Base-by-base conservation (phyloP, 2,797 vertebrate genomes). In the Rhinogobio ventralis region DNA sequence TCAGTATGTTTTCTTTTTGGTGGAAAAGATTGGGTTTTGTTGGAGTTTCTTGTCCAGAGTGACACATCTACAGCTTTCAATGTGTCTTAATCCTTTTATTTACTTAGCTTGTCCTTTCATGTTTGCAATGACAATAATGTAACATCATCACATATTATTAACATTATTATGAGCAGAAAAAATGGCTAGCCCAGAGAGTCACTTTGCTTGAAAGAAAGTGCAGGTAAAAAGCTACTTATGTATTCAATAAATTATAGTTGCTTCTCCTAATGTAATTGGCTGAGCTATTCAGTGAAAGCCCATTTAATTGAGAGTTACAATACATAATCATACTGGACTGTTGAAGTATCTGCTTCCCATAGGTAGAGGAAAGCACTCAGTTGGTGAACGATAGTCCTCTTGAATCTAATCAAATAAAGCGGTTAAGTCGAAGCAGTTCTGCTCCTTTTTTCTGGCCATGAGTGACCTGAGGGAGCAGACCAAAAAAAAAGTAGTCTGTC, bases 281-380 rank as follows among this genome's bases (percentile, higher is more conserved):
- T 55, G 45, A 55, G 67, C 74, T 81, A 60, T 85, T 75, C 57
- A 55, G 25, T 76, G 39, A 55, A 73, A 62, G 74, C 79, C 85
- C 46, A 49, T 87, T 75, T 67, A 78, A 74, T 33, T 86, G 83
- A 74, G 66, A 83, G 79, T 68, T 67, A 64, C 55, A 84, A 53
- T 55, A 71, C 45, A 82, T 83, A 88, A 84, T 87, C 75, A 77
- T 49, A 62, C 45, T 66, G 45, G 87, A 77, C 45, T 64, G 68
- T 79, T 75, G 64, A 84, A 86, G 84, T 82, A 66, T 82, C 49
- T 80, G 72, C 74, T 86, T 86, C 36, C 83, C 81, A 84, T 68
- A 71, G 57, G 83, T 86, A 79, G 81, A 62, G 67, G 78, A 77
- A 87, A 85, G 90, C 86, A 87, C 85, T 90, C 85, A 88, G 74